Evolutionary conservation across 2,113 vertebrate species (phyloP), one percentile per base, ranked within the genome.

Genomic region (Oncorhynchus mykiss): DNA sequence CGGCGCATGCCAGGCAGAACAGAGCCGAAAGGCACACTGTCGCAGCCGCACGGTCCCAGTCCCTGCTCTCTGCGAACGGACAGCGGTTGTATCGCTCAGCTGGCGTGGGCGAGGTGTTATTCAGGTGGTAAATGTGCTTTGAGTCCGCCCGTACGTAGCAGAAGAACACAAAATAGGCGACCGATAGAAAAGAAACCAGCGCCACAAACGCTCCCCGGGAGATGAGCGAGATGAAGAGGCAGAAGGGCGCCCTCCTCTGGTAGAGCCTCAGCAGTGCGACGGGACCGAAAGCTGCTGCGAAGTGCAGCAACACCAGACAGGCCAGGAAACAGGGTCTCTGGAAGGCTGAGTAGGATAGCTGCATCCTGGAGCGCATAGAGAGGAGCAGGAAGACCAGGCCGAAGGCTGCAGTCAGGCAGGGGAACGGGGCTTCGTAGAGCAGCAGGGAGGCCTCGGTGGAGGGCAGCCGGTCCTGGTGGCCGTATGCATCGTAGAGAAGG

Each of bases 341-440:
- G 77, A 94, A 91, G 67, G 91, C 85, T 0, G 94, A 90, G 74
- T 92, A 91, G 13, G 93, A 95, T 0, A 92, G 89, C 84, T 94
- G 92, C 91, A 92, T 90, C 71, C 78, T 92, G 14, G 90, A 93
- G 75, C 90, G 93, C 95, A 94, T 92, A 69, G 95, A 95, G 14
- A 97, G 93, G 49, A 97, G 93, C 34, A 96, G 86, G 88, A 95
- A 95, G 72, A 95, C 93, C 60, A 95, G 83, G 8, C 94, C 95
- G 54, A 97, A 93, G 4, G 95, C 94, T 0, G 95, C 92, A 1
- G 95, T 95, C 83, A 97, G 87, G 86, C 96, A 96, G 9, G 96
- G 96, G 72, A 94, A 95, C 0, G 95, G 94, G 6, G 95, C 91
- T 79, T 96, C 96, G 4, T 94, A 94, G 45, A 96, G 92, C 78